phyloP scores from a whole-genome alignment of 2,113 vertebrate species.

The Stegastes partitus region DNA sequence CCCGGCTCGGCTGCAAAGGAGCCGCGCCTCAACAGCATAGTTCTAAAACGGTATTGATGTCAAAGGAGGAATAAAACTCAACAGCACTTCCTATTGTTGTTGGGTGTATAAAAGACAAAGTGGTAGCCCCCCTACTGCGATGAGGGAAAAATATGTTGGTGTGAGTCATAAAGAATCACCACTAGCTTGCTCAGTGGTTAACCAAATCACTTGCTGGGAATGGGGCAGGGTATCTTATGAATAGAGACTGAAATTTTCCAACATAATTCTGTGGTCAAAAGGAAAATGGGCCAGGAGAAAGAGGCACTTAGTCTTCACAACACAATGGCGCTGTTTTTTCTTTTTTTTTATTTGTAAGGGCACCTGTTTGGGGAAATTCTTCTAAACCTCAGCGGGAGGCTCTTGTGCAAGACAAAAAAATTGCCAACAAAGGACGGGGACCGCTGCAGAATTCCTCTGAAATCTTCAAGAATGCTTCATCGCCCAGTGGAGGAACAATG shows the following conservation, averaged over 20 bases:
- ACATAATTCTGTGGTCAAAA: slow-evolving; percentile 34
- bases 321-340: slow-evolving; percentile 19
- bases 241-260: slow-evolving; percentile 43
- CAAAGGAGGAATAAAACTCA: slow-evolving; percentile 61
- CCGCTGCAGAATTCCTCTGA: neutral
- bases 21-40: slow-evolving; percentile 29
- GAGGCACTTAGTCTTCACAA: slow-evolving; percentile 7
- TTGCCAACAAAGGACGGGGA: slow-evolving; percentile 10
- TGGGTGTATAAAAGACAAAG: slow-evolving; percentile 58
- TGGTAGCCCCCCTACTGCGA: slow-evolving; percentile 16
- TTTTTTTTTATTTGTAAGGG: slow-evolving; percentile 19
- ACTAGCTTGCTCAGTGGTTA: slow-evolving; percentile 48
- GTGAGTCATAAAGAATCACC: slow-evolving; percentile 64
- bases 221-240: slow-evolving; percentile 22
- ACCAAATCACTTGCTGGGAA: slow-evolving; percentile 46
- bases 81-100: slow-evolving; percentile 60
- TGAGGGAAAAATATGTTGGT: slow-evolving; percentile 11
- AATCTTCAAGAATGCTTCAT: slow-evolving; percentile 6
- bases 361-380: slow-evolving; percentile 52
- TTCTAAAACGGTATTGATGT: slow-evolving; percentile 68
- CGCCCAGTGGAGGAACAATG: slow-evolving; percentile 9
- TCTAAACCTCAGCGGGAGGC: slow-evolving; percentile 40
- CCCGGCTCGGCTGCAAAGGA: slow-evolving; percentile 34
- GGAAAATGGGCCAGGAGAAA: slow-evolving; percentile 19
- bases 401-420: slow-evolving; percentile 12